These are phyloP conservation scores for Egretta garzetta DNA, from an alignment of 2,113 vertebrate genomes.

Conservation along the genomic window DNA sequence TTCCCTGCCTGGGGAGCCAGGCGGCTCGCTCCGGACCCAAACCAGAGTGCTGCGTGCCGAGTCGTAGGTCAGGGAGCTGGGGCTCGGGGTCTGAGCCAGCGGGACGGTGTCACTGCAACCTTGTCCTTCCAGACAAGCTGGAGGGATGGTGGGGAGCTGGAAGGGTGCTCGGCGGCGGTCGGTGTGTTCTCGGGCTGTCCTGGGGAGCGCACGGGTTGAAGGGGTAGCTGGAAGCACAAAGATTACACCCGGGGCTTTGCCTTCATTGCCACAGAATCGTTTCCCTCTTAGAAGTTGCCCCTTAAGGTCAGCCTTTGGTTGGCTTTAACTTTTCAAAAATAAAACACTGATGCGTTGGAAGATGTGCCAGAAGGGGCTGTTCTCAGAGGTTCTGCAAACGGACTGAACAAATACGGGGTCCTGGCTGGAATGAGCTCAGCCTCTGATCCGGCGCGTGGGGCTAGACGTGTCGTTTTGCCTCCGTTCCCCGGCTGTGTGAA, in stretches of 20 bases:
- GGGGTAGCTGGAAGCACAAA: not conserved
- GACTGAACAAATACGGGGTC: not conserved
- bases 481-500: not conserved
- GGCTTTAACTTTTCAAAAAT: not conserved
- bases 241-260: not conserved
- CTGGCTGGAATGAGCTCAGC: not conserved
- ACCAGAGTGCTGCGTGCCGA: not conserved
- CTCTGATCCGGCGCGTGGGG: fast-evolving
- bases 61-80: not conserved
- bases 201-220: not conserved
- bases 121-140: not conserved
- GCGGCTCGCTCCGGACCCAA: not conserved
- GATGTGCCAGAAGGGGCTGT: not conserved
- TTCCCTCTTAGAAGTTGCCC: not conserved
- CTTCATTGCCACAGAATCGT: not conserved
- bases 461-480: not conserved
- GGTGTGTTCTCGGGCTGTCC: fast-evolving
- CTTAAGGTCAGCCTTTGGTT: not conserved
- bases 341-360: not conserved
- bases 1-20: not conserved
- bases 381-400: not conserved
- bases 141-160: fast-evolving
- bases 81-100: not conserved
- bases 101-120: not conserved
- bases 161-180: not conserved